A percentile compares a stretch with the other conserved stretches of the same genome.
phyloP scores from a whole-genome alignment of 2,113 vertebrate genomes.

The Myotis lucifugus region DNA sequence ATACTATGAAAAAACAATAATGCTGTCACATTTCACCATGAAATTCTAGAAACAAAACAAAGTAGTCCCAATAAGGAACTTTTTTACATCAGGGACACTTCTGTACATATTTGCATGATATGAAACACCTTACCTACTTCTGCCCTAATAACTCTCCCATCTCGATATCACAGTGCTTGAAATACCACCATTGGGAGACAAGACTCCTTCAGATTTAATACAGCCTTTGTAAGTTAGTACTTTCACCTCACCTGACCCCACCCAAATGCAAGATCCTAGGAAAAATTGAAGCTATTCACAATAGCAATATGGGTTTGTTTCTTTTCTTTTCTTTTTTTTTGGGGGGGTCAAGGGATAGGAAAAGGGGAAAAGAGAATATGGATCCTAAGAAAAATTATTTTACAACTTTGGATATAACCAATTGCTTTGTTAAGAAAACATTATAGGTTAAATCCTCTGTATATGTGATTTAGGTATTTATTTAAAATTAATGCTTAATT shows the following conservation, averaged over 20 bases:
- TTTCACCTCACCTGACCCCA: not conserved
- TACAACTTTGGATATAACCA: constrained; percentile 43
- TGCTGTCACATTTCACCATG: constrained; percentile 19
- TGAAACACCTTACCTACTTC: not conserved
- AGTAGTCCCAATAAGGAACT: not conserved
- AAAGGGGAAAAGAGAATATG: not conserved
- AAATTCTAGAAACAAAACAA: constrained; percentile 37
- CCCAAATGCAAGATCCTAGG: not conserved
- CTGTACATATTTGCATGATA: not conserved
- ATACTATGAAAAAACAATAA: constrained; percentile 29
- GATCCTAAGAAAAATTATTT: constrained; percentile 45
- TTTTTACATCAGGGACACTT: constrained; percentile 22
- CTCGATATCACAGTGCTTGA: not conserved
- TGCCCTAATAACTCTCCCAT: not conserved
- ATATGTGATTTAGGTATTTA: constrained; percentile 20
- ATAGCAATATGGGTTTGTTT: not conserved
- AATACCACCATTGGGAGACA: not conserved
- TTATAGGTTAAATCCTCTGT: constrained; percentile 14
- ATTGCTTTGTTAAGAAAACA: constrained; percentile 49
- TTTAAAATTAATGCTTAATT: constrained; percentile 58
- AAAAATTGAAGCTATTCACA: not conserved
- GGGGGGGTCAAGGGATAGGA: not conserved
- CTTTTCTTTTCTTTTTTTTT: not conserved
- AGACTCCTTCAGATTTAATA: constrained; percentile 21
- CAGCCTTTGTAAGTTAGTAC: not conserved